Conservation (phyloP, 1,140 invertebrate genomes). For the Leptestheria dahalacensis region DNA sequence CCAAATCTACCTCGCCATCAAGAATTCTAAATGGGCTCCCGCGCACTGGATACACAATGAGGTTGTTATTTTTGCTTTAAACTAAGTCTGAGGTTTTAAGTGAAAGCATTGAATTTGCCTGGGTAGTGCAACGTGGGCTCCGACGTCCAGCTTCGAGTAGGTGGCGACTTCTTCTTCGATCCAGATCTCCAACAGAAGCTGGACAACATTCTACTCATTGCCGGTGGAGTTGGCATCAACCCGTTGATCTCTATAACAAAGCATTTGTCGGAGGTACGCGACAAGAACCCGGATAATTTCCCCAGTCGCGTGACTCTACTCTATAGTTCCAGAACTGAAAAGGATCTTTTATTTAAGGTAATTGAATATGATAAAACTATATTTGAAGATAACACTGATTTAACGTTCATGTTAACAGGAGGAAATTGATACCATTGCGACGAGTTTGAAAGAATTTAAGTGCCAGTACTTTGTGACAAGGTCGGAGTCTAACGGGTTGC, state of each 20-base stretch:
- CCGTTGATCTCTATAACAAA: slow-evolving; percentile 28
- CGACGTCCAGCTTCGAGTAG: slow-evolving; percentile 24
- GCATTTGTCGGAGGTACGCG: slow-evolving; percentile 19
- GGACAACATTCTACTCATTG: slow-evolving; percentile 27
- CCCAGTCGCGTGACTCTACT: slow-evolving; percentile 21
- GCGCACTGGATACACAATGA: slow-evolving; percentile 27
- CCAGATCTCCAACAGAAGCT: slow-evolving; percentile 15
- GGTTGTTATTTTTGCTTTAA: slow-evolving; percentile 23
- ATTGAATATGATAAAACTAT: no score
- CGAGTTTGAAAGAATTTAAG: not conserved
- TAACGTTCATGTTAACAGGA: slow-evolving; percentile 14
- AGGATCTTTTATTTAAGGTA: slow-evolving; percentile 26
- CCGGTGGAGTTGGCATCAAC: slow-evolving; percentile 32
- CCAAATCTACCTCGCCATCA: slow-evolving; percentile 27
- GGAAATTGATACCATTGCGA: slow-evolving; percentile 15
- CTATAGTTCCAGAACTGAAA: slow-evolving; percentile 24
- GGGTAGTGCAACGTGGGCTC: slow-evolving; percentile 25
- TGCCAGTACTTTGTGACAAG: slow-evolving; percentile 14
- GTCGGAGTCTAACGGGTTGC: no score
- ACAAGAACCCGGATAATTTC: not conserved
- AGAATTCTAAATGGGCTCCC: slow-evolving; percentile 27
- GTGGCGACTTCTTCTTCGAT: slow-evolving; percentile 29
- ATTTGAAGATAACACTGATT: no score
- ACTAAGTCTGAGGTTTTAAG: no score
- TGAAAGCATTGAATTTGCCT: no score